These are phyloP conservation scores for Platyscelio sp. DNA, from an alignment of 2,888 invertebrate genomes.

Conservation along the genomic window DNA sequence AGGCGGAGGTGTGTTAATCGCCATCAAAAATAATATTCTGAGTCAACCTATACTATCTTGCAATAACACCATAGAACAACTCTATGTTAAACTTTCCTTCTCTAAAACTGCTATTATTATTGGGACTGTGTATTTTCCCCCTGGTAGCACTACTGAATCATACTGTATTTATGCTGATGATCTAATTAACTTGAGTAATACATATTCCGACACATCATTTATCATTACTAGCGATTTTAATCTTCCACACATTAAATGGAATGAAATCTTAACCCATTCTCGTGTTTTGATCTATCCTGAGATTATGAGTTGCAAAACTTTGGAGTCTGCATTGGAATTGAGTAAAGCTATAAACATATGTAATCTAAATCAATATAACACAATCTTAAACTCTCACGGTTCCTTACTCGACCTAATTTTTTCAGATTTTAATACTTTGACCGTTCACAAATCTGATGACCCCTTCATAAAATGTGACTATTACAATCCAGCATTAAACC, in stretches of 20 bases:
- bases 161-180: background rate
- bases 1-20: too few species aligned
- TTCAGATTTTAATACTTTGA: background rate
- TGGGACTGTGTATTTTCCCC: conserved; percentile 6
- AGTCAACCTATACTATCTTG: too few species aligned
- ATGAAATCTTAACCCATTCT: background rate
- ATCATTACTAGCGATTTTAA: background rate
- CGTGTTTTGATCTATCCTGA: background rate
- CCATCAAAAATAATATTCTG: too few species aligned
- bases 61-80: too few species aligned
- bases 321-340: background rate
- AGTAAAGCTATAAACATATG: background rate
- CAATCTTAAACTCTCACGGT: background rate
- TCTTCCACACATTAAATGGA: conserved; percentile 1
- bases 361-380: too few species aligned
- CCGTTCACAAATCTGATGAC: background rate
- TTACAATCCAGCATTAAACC: too few species aligned
- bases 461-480: too few species aligned
- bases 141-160: background rate
- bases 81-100: too few species aligned
- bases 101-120: too few species aligned
- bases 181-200: background rate
- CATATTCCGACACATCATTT: background rate
- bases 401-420: background rate
- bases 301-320: background rate